Base-by-base conservation (phyloP, 1,140 invertebrate genomes). In the Drosophila burlai region DNA sequence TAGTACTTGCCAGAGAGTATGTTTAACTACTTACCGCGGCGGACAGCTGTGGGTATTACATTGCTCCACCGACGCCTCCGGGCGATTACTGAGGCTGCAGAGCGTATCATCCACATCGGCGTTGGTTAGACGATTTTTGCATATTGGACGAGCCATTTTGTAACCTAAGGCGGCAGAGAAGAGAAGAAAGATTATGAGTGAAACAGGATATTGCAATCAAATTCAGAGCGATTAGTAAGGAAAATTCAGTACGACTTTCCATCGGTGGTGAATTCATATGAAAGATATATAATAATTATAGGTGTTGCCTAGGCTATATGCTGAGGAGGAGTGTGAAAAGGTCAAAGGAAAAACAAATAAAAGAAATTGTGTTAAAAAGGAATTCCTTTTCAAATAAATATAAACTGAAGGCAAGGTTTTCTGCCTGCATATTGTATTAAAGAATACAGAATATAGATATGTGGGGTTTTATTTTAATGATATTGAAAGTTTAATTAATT, bases 21-120 rank as follows among this genome's bases (percentile, higher is more conserved):
- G 47, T 42, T 38, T 50, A 24, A 61, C 65, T 91, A 90, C 96
- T 96, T 94, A 98, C 97, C 96, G 97, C 72, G 97, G 96, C 13
- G 97, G 96, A 93, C 97, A 98, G 16, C 95, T 96, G 86, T 98
- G 97, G 40, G 94, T 96, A 93, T 98, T 98, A 93, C 97, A 98
- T 71, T 95, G 94, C 49, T 97, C 95, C 46, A 97, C 95, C 58
- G 96, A 94, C 36, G 96, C 95, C 68, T 96, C 95, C 2, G 97
- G 97, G 87, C 95, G 96, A 85, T 95, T 95, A 50, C 95, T 95
- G 16, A 95, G 94, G 91, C 97, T 96, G 93, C 97, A 98, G 8
- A 97, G 95, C 75, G 95, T 94, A 85, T 96, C 96, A 50, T 97
- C 96, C 13, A 97, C 96, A 83, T 95, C 96, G 21, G 95, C 95